Percentiles rank a stretch among this genome's conserved stretches.
Conservation (phyloP, 2,888 invertebrate genomes). For the Nemoura dubitans region DNA sequence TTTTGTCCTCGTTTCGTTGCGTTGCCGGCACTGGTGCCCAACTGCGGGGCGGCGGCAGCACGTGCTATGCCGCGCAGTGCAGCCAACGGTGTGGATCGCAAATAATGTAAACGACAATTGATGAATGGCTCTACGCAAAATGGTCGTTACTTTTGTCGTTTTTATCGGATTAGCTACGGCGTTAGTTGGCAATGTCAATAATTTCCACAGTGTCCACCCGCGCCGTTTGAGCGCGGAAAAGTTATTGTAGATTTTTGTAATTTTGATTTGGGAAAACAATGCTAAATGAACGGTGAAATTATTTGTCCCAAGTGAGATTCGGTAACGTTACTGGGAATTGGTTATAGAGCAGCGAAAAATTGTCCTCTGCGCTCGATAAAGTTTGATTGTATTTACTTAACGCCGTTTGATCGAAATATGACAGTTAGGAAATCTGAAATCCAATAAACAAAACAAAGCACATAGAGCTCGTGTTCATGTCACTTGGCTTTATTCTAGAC, state of each 20-base stretch:
- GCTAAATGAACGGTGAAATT: not conserved
- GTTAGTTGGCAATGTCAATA: slow-evolving; percentile 14
- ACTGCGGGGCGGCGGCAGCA: not conserved
- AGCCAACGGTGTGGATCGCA: slow-evolving; percentile 3
- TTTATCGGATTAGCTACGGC: not conserved
- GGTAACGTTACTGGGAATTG: not conserved
- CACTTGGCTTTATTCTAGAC: too few species aligned
- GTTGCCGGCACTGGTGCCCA: not conserved
- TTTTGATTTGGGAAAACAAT: slow-evolving; percentile 17
- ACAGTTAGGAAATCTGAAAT: not conserved
- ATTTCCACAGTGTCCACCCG: not conserved
- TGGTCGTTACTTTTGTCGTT: slow-evolving; percentile 21
- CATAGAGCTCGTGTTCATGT: too few species aligned
- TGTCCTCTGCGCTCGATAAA: not conserved
- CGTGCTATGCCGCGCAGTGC: not conserved
- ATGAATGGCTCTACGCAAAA: not conserved
- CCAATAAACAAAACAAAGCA: not conserved
- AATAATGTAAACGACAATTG: slow-evolving; percentile 19
- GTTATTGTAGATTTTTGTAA: slow-evolving; percentile 20
- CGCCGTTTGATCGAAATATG: not conserved
- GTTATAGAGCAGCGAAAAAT: not conserved
- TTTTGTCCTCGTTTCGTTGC: not conserved
- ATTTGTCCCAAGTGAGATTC: not conserved
- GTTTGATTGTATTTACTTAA: not conserved
- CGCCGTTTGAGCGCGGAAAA: not conserved